phyloP scores from a whole-genome alignment of 2,797 vertebrate genomes.

The Orestias chungarensis region DNA sequence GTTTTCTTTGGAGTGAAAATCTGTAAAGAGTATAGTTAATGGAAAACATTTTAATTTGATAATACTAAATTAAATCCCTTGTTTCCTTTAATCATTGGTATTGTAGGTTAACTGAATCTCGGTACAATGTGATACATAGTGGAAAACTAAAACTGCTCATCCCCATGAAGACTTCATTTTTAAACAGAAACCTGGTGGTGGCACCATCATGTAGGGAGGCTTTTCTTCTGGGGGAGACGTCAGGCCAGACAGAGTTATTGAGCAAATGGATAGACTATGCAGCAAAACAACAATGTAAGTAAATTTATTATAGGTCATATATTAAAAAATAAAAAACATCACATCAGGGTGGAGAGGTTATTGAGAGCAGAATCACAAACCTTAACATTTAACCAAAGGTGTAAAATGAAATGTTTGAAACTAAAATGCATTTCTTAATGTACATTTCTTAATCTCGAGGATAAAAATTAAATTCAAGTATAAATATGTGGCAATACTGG shows the following conservation, averaged over 20 bases:
- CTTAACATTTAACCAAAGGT: not conserved
- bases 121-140: not conserved
- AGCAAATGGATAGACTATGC: no score
- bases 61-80: not conserved
- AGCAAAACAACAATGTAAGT: no score
- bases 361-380: not conserved
- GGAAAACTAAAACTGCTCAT: no score
- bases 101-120: not conserved
- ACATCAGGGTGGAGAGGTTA: not conserved
- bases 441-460: not conserved
- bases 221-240: not conserved
- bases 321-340: no score
- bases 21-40: not conserved
- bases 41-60: not conserved
- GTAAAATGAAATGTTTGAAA: no score
- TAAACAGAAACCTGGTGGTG: no score
- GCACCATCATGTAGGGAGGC: no score
- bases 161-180: no score
- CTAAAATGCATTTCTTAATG: not conserved
- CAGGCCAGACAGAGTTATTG: no score
- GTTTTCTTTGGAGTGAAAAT: not conserved
- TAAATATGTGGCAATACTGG: not conserved
- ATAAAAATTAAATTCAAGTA: not conserved
- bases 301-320: no score
- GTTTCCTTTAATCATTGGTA: accelerated